Percentiles rank a stretch among this genome's conserved stretches.
Conservation (phyloP, 2,113 vertebrate species). For the Eulemur rufifrons region DNA sequence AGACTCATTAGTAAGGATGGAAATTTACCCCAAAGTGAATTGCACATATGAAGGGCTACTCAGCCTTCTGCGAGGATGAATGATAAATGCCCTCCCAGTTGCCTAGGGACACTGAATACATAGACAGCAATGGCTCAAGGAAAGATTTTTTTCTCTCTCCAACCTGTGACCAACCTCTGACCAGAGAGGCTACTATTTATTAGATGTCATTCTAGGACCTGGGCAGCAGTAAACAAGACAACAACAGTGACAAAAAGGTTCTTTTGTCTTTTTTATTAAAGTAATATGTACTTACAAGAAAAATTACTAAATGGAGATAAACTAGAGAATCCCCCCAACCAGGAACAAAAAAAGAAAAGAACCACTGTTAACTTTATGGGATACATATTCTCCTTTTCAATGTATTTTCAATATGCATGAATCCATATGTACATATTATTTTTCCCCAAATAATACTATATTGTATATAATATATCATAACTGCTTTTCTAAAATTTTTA, state of each 20-base stretch:
- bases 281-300: not conserved
- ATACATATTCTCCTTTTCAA: not conserved
- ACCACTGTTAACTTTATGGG: not conserved
- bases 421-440: not conserved
- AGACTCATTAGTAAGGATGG: not conserved
- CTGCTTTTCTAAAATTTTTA: not conserved
- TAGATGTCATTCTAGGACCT: not conserved
- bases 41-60: not conserved
- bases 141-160: not conserved
- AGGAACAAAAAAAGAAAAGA: not conserved
- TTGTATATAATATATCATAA: not conserved
- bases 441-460: not conserved
- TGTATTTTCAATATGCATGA: not conserved
- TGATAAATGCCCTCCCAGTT: not conserved
- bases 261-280: not conserved
- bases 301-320: slow-evolving; percentile 10
- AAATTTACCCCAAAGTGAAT: not conserved
- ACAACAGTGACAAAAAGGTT: not conserved
- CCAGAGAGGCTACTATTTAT: not conserved
- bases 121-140: not conserved
- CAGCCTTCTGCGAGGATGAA: not conserved
- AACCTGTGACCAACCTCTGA: not conserved
- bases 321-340: not conserved
- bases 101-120: not conserved
- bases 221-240: not conserved